Conservation (phyloP, 1,140 invertebrate species). For the Trichogramma pretiosum region DNA sequence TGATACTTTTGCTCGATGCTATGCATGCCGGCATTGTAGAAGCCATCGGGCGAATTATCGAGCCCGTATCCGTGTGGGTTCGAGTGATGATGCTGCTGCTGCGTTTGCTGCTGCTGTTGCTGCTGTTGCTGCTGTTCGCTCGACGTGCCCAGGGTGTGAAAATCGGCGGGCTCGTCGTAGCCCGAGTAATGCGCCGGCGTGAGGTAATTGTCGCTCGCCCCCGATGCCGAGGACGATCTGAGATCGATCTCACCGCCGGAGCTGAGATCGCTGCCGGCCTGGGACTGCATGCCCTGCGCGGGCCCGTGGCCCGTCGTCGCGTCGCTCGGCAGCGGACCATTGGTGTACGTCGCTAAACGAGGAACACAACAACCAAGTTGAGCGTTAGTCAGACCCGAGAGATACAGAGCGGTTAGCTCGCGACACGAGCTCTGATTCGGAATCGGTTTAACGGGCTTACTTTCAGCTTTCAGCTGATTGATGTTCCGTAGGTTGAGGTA, state of each 20-base stretch:
- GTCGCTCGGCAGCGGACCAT: neutral
- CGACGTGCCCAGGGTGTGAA: slow-evolving; percentile 50
- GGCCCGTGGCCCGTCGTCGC: neutral
- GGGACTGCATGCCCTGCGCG: neutral
- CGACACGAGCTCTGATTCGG: neutral
- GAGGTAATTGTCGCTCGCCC: slow-evolving; percentile 35
- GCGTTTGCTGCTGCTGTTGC: slow-evolving; percentile 38
- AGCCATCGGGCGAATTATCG: slow-evolving; percentile 69
- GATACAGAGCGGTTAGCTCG: neutral
- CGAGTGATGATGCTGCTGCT: slow-evolving; percentile 47
- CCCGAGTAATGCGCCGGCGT: slow-evolving; percentile 45
- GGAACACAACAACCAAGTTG: too few species aligned
- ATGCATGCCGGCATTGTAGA: slow-evolving; percentile 48
- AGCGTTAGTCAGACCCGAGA: too few species aligned
- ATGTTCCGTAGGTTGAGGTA: slow-evolving; percentile 42
- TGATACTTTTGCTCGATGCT: slow-evolving; percentile 61
- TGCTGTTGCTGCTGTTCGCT: slow-evolving; percentile 41
- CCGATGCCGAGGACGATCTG: slow-evolving; percentile 29
- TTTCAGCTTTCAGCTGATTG: slow-evolving; percentile 41
- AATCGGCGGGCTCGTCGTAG: slow-evolving; percentile 59
- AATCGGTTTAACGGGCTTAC: slow-evolving; percentile 26
- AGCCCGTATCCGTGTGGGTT: slow-evolving; percentile 45
- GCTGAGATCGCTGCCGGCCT: slow-evolving; percentile 26
- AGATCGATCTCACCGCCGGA: slow-evolving; percentile 34
- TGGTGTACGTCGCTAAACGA: neutral